Evolutionary conservation across 2,797 vertebrate species (phyloP).

Genomic region (Notolepis coatsorum): DNA sequence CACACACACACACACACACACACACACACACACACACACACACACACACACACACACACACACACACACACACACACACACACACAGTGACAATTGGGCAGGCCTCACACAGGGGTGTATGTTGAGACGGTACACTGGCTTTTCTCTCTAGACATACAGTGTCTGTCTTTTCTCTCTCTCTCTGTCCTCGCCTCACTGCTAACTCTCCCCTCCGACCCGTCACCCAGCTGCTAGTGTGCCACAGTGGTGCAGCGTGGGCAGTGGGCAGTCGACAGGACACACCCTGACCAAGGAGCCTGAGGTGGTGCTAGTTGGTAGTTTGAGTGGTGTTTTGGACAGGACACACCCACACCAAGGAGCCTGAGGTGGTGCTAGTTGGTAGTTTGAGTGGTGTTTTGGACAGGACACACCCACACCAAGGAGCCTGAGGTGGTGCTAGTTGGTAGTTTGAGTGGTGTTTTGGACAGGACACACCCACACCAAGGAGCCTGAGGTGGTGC

Average conservation of each 20-base stretch:
- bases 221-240: conserved; percentile 51
- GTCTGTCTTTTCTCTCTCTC: conserved; percentile 13
- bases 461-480: too few species aligned
- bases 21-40: conserved; percentile 12
- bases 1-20: background rate
- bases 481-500: too few species aligned
- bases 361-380: too few species aligned
- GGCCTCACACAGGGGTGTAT: conserved; percentile 53
- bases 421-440: too few species aligned
- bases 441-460: too few species aligned
- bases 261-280: conserved; percentile 55
- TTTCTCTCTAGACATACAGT: too few species aligned
- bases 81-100: conserved; percentile 20
- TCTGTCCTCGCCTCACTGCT: conserved; percentile 40
- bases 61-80: conserved; percentile 15
- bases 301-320: too few species aligned
- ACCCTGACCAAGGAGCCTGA: conserved; percentile 48
- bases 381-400: too few species aligned
- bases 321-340: conserved; percentile 40
- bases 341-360: conserved; percentile 53
- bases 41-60: conserved; percentile 34
- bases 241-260: conserved; percentile 26
- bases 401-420: too few species aligned
- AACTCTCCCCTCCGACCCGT: conserved; percentile 51
- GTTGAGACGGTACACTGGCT: conserved; percentile 35